Base-by-base conservation (phyloP, 2,888 invertebrate genomes). In the Polydesmus complanatus region DNA sequence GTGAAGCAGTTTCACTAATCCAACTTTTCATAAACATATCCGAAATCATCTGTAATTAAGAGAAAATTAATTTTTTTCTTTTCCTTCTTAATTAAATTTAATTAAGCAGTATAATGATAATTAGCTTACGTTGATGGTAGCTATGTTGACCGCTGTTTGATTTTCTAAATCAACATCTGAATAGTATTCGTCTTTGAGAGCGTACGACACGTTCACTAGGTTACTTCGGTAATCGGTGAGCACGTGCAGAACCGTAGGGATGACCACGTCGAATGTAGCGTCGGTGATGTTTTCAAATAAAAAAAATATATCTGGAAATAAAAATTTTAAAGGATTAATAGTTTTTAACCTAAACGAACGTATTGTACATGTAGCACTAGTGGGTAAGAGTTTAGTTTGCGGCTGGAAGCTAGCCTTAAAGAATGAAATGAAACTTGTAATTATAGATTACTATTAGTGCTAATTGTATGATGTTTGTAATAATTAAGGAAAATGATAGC, bases 131-230 rank as follows among this genome's bases (percentile, higher is more conserved):
- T 50, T 2, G 37, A 57, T 57, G n/a, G 37, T 57, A 8, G 57
- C 48, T n/a, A 22, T 57, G 50, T 50, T 48, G 14, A 57, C 57
- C 3, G 49, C 50, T 50, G 57, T 57, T 22, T 23, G 37, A 19
- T 57, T 57, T 11, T 48, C 50, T 8, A 27, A 23, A n/a, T 57
- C 57, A 19, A 57, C 21, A 3, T 19, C 51, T 22, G 22, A 5
- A n/a, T 50, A 57, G 51, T 59, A 59, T 53, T 59, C 22, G 23
- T 53, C 59, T 54, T 59, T 59, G 11, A 59, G 27, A 27, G 59
- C 59, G 48, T 59, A 59, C 19, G 59, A 59, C 2, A 59, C 59
- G 48, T 59, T 59, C 23, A 59, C 5, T 48, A 59, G 47, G 27
- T 59, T 37, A 14, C 8, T 37, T 37, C 37, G 5, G 37, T 8